A percentile compares a stretch with the other conserved stretches of the same genome.
Conservation (phyloP, 1,140 invertebrate genomes). For the Sarcophaga peregrina region DNA sequence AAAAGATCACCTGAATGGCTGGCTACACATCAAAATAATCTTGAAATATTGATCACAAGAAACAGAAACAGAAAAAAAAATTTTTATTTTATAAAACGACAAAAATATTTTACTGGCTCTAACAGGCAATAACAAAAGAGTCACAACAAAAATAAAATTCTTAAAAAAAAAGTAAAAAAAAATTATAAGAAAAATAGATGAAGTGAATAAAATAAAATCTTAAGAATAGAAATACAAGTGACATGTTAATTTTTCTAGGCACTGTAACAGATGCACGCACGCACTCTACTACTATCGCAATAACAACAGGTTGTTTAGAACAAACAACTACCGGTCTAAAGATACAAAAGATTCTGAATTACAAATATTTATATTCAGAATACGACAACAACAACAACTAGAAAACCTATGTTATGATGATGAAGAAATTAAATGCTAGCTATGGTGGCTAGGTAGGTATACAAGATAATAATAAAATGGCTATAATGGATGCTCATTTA, state of each 20-base stretch:
- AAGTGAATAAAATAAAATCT: neutral
- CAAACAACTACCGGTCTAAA: neutral
- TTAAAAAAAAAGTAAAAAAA: no score
- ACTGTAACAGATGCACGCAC: neutral
- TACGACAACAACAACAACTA: neutral
- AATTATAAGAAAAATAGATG: neutral
- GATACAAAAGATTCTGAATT: neutral
- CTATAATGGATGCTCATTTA: slow-evolving; percentile 6
- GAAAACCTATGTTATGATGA: no score
- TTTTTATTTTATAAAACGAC: neutral
- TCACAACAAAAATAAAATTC: neutral
- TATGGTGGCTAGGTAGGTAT: no score
- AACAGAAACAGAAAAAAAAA: neutral
- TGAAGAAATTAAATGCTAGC: neutral
- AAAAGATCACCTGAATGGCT: slow-evolving; percentile 8
- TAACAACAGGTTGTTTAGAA: slow-evolving; percentile 27
- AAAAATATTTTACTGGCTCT: no score
- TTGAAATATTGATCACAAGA: neutral
- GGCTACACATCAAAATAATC: neutral
- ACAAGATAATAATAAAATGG: neutral
- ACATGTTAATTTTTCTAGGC: slow-evolving; percentile 3
- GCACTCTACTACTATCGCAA: no score
- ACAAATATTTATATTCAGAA: neutral
- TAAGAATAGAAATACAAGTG: neutral
- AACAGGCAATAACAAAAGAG: neutral